phyloP scores from a whole-genome alignment of 2,113 vertebrate species.

The Pygoscelis adeliae region DNA sequence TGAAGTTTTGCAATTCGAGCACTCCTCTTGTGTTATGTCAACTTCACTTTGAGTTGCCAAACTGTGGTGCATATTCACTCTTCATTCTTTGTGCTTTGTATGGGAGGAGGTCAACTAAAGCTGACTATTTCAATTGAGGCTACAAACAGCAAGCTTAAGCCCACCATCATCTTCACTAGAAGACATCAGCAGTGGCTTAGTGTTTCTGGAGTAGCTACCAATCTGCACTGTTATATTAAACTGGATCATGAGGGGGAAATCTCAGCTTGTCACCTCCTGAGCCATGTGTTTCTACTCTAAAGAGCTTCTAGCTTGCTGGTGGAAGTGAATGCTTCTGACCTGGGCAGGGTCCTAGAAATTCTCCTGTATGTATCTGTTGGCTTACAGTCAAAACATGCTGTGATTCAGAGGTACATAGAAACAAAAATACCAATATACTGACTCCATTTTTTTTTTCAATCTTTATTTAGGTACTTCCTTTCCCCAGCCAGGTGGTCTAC shows the following conservation, averaged over 20 bases:
- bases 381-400: background rate
- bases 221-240: background rate
- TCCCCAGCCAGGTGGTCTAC: slow-evolving; percentile 98
- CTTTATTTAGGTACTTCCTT: slow-evolving; percentile 86
- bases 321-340: background rate
- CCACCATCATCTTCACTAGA: background rate
- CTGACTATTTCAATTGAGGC: background rate
- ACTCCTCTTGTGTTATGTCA: background rate
- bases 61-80: background rate
- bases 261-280: background rate
- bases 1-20: background rate
- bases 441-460: background rate
- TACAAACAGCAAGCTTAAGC: background rate
- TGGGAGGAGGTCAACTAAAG: background rate
- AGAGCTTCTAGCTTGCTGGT: background rate
- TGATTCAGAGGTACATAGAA: background rate
- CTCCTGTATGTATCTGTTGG: background rate
- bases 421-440: background rate
- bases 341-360: background rate
- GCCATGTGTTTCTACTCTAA: background rate
- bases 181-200: background rate
- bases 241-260: background rate
- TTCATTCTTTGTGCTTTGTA: background rate
- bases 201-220: background rate
- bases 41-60: background rate